Evolutionary conservation across 2,888 invertebrate species (phyloP), one percentile per base, ranked within the genome.

Genomic region (Ceraclea dissimilis): DNA sequence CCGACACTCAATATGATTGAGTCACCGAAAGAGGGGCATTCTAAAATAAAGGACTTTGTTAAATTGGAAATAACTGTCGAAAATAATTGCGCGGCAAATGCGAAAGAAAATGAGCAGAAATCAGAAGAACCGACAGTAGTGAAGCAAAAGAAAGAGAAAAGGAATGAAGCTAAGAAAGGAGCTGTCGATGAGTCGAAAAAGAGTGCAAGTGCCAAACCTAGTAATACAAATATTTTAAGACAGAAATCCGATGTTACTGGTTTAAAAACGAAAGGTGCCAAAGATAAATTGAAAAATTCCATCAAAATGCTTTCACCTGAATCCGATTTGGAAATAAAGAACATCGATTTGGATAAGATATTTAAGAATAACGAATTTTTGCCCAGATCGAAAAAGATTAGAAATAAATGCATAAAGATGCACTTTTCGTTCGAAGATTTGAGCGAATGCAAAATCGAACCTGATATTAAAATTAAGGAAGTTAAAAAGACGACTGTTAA

Each of bases 1-100:
- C 91, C 91, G 1, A 88, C 90, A 0, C 69, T 91, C 47, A 84
- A 75, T 56, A 76, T 76, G 72, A 67, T 78, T 1, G 75, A 76
- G 65, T 76, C 77, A 2, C 76, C 77, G 0, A 77, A 75, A 65
- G 73, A 75, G 18, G 76, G 76, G 60, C 63, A 71, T 74, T 62
- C 68, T 71, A 33, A 75, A 47, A 52, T 60, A 18, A 58, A 53
- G 21, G 62, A 62, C 26, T 60, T 62, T 53, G 52, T 52, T n/a
- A 62, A 58, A 39, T 16, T 57, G 6, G 55, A 59, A 39, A 58
- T 58, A 10, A 47, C 56, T 6, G 52, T 58, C 22, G 62, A 62
- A 34, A 54, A 49, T 51, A 52, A 49, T 18, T 52, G 19, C 22
- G 53, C 49, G 17, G 50, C 49, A 8, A 20, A 33, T 17, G 16